phyloP scores from a whole-genome alignment of 2,113 vertebrate genomes.

The Lipotes vexillifer region DNA sequence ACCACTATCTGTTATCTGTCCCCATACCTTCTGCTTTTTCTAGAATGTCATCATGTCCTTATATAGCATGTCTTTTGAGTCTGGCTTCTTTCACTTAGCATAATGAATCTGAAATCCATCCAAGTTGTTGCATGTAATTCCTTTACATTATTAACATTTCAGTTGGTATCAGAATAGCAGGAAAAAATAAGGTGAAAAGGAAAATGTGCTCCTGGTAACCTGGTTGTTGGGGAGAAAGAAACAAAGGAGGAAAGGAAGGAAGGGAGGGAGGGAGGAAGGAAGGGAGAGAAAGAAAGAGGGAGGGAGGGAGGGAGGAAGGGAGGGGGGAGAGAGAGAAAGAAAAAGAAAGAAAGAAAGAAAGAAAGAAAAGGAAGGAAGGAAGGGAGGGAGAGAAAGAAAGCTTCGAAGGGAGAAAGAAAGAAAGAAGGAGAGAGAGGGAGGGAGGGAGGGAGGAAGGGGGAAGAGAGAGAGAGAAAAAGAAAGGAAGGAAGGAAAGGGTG shows the following conservation, averaged over 20 bases:
- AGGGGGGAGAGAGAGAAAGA: rapidly evolving
- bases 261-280: rapidly evolving
- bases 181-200: background rate
- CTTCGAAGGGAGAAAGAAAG: no score
- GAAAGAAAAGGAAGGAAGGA: no score
- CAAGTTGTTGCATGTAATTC: background rate
- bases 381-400: rapidly evolving
- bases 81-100: background rate
- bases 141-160: conserved; percentile 21
- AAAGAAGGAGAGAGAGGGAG: no score
- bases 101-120: background rate
- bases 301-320: rapidly evolving
- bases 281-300: no score
- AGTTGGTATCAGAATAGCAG: background rate
- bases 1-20: background rate
- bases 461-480: rapidly evolving
- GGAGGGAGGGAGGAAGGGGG: rapidly evolving
- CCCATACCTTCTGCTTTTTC: background rate
- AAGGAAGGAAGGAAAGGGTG: no score
- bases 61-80: background rate
- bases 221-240: background rate
- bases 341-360: no score
- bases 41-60: background rate
- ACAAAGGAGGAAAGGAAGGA: background rate
- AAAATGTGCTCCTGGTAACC: background rate